Evolutionary conservation across 53 echinoderm and acorn worm species (phyloP), one percentile per base, ranked within the genome.

Genomic region (Echinarachnius parma): DNA sequence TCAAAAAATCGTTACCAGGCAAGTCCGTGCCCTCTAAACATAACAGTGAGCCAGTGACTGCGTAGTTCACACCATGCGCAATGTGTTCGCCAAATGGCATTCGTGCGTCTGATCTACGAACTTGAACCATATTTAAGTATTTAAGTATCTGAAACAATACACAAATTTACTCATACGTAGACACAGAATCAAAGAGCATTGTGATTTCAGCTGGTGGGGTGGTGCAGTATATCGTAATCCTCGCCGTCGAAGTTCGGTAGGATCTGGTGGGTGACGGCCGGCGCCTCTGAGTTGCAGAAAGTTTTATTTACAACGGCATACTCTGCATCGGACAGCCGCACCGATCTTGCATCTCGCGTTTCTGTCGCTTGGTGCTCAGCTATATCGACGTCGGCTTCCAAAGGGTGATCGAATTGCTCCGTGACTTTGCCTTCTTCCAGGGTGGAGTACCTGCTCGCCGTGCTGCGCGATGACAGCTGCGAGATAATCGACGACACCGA

Each of bases 191-290:
- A n/a, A n/a, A n/a, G n/a, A n/a, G n/a, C n/a, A n/a, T n/a, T n/a
- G n/a, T n/a, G n/a, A n/a, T n/a, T n/a, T n/a, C n/a, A n/a, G n/a
- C n/a, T n/a, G n/a, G n/a, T n/a, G n/a, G n/a, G n/a, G n/a, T 72
- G 74, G 27, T 72, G 74, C 5, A 72, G 57, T 5, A 72, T 15
- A 22, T 72, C 74, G 26, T 72, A 72, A 28, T 72, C 74, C 39
- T 28, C 57, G 11, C 55, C 72, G 11, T 55, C 56, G 15, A 25
- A 24, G 15, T 39, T 5, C 16, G 25, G 3, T 0, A 56, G 44
- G 25, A 23, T 27, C 13, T 39, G 2, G 20, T 16, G 33, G 1
- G 19, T 1, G 16, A 56, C 7, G 26, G 55, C 74, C 16, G 68
- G 68, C n/a, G n/a, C n/a, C 26, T 68, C 50, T 10, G 68, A 68